A percentile compares a stretch with the other conserved stretches of the same genome.
phyloP scores from a whole-genome alignment of 2,888 invertebrate genomes.

The Antheraea yamamai region DNA sequence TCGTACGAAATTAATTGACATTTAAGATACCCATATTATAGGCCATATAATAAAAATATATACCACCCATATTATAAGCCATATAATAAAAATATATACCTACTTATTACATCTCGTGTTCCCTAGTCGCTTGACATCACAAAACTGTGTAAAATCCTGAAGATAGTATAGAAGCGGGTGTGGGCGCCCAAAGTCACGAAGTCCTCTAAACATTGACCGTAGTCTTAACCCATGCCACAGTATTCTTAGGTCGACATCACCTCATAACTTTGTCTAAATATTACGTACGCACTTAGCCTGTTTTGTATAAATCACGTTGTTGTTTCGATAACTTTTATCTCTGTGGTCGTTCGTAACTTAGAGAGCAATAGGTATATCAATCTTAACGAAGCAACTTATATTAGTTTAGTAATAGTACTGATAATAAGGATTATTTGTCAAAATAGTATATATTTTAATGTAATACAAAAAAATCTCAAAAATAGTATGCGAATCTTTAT shows the following conservation, averaged over 20 bases:
- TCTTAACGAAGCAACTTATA: too few relatives aligned
- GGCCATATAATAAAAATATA: slow-evolving; percentile 43
- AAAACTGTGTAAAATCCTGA: slow-evolving; percentile 66
- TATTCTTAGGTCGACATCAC: slow-evolving; percentile 67
- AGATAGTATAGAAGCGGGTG: slow-evolving; percentile 60
- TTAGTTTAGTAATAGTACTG: too few relatives aligned
- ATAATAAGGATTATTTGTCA: too few relatives aligned
- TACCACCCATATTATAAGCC: slow-evolving; percentile 29
- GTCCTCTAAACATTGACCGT: slow-evolving; percentile 72
- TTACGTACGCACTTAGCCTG: slow-evolving; percentile 46
- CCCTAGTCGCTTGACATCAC: slow-evolving; percentile 68
- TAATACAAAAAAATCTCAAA: too few relatives aligned
- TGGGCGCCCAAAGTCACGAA: slow-evolving; percentile 69
- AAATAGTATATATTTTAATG: too few relatives aligned
- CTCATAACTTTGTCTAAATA: slow-evolving; percentile 59
- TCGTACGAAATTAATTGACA: slow-evolving; percentile 18
- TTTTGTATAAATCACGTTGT: slow-evolving; percentile 12
- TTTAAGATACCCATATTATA: slow-evolving; percentile 16
- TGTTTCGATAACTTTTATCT: not conserved
- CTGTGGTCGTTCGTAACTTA: not conserved
- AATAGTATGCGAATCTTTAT: too few relatives aligned
- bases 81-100: slow-evolving; percentile 53
- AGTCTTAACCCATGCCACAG: slow-evolving; percentile 76
- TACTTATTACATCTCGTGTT: slow-evolving; percentile 51
- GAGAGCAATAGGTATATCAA: too few relatives aligned